A percentile compares a stretch with the other conserved stretches of the same genome.
Conservation (phyloP, 2,888 invertebrate species). For the Acanthopleura granulata region DNA sequence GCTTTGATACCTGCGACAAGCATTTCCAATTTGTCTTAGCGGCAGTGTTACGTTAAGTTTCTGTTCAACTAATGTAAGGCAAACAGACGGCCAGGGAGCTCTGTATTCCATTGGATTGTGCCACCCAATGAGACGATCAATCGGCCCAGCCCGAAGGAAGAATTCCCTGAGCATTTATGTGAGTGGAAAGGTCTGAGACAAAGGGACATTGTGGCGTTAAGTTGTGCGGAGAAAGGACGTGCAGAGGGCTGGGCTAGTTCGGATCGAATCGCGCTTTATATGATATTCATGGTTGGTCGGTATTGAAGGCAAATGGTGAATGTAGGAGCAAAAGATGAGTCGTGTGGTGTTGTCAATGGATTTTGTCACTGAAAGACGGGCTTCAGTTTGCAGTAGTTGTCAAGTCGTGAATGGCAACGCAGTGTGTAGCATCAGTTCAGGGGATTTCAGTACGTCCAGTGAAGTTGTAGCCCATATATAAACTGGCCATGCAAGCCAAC, state of each 20-base stretch:
- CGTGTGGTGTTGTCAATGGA: too few species aligned
- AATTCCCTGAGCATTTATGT: constrained; percentile 1
- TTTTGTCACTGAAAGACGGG: too few species aligned
- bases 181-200: constrained; percentile 10
- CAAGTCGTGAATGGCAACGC: too few species aligned
- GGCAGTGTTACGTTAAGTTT: background rate
- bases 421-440: too few species aligned
- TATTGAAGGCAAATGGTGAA: too few species aligned
- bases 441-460: too few species aligned
- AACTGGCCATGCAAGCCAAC: too few species aligned
- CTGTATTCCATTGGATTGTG: background rate
- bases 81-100: background rate
- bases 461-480: too few species aligned
- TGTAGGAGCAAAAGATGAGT: too few species aligned
- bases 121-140: constrained; percentile 10
- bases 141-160: background rate
- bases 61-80: constrained; percentile 3
- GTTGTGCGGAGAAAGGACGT: background rate
- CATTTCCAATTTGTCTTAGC: constrained; percentile 14
- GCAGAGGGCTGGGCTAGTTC: background rate
- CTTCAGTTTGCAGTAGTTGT: too few species aligned
- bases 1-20: constrained; percentile 14
- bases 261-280: background rate
- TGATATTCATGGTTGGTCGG: background rate
- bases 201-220: constrained; percentile 2